Percentiles rank a stretch among this genome's conserved stretches.
Conservation (phyloP, 2,113 vertebrate species). For the Oncorhynchus mykiss region DNA sequence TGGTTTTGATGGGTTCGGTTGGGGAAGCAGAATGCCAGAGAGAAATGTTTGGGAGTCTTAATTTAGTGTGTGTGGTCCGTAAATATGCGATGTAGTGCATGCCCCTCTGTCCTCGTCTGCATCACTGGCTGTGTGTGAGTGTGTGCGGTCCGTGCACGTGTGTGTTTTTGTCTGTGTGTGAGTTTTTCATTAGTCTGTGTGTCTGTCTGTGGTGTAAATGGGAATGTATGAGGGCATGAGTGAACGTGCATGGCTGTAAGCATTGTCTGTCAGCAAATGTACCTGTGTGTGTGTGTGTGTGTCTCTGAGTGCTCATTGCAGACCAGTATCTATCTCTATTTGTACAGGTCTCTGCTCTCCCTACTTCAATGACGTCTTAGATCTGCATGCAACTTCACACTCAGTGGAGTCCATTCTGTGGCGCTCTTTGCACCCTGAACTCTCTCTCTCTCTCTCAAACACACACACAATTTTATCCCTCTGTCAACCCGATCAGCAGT, state of each 20-base stretch:
- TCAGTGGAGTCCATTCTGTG: neutral
- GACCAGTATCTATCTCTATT: slow-evolving; percentile 26
- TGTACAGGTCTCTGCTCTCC: neutral
- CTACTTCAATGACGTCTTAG: neutral
- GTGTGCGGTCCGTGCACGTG: slow-evolving; percentile 20
- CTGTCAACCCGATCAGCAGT: slow-evolving; percentile 62
- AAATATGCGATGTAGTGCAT: neutral
- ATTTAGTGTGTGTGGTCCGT: neutral
- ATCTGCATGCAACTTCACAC: neutral
- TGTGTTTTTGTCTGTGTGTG: slow-evolving; percentile 40
- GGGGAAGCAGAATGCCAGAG: too few species aligned
- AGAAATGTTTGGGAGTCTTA: too few species aligned
- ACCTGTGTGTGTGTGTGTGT: slow-evolving; percentile 48
- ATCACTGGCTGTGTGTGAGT: slow-evolving; percentile 19
- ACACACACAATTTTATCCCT: slow-evolving; percentile 29
- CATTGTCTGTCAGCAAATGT: too few species aligned
- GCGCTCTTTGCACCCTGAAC: neutral
- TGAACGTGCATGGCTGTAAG: too few species aligned
- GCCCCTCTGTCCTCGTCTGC: too few species aligned
- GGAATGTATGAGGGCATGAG: slow-evolving; percentile 14
- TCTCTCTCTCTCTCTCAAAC: neutral
- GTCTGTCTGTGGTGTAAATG: slow-evolving; percentile 23
- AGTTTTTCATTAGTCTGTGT: neutral
- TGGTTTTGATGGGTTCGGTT: too few species aligned
- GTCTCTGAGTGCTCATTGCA: slow-evolving; percentile 32